Percentiles rank a stretch among this genome's conserved stretches.
These are phyloP conservation scores for Dicyrtoma fusca DNA, from an alignment of 2,888 invertebrate genomes.

Conservation along the genomic window DNA sequence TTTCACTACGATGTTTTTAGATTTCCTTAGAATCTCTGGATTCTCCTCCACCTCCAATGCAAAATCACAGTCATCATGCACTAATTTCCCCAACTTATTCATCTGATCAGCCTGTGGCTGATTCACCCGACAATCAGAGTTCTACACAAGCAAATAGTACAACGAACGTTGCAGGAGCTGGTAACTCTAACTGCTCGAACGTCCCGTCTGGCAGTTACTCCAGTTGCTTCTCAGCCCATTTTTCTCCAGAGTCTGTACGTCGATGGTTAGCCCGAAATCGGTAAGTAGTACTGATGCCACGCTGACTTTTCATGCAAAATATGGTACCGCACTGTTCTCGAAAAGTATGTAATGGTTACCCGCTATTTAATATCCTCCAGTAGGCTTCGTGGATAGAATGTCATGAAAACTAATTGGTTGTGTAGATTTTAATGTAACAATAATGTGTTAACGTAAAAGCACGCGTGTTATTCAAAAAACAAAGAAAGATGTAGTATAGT, in stretches of 20 bases:
- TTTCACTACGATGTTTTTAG: too few relatives aligned
- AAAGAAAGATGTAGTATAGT: too few relatives aligned
- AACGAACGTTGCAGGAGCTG: constrained; percentile 10
- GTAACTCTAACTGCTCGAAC: constrained; percentile 12
- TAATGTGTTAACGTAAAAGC: too few relatives aligned
- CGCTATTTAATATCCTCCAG: too few relatives aligned
- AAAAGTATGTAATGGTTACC: too few relatives aligned
- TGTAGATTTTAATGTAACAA: too few relatives aligned
- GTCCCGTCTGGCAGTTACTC: constrained; percentile 17
- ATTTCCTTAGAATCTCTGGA: constrained; percentile 67
- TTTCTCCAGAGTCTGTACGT: constrained; percentile 54
- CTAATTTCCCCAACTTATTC: constrained; percentile 54
- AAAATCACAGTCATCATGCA: constrained; percentile 46
- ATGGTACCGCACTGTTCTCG: too few relatives aligned
- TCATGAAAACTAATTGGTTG: too few relatives aligned
- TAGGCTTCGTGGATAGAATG: too few relatives aligned
- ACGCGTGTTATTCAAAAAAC: too few relatives aligned
- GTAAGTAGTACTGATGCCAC: constrained; percentile 34
- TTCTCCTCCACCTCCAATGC: constrained; percentile 60
- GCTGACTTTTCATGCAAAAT: too few relatives aligned
- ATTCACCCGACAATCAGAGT: constrained; percentile 53
- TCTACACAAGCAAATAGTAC: constrained; percentile 43
- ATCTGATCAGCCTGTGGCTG: constrained; percentile 54
- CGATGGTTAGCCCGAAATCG: constrained; percentile 54
- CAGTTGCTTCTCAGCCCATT: constrained; percentile 52